Evolutionary conservation across 2,888 invertebrate species (phyloP).

Genomic region (Kryphioiulus occultus): DNA sequence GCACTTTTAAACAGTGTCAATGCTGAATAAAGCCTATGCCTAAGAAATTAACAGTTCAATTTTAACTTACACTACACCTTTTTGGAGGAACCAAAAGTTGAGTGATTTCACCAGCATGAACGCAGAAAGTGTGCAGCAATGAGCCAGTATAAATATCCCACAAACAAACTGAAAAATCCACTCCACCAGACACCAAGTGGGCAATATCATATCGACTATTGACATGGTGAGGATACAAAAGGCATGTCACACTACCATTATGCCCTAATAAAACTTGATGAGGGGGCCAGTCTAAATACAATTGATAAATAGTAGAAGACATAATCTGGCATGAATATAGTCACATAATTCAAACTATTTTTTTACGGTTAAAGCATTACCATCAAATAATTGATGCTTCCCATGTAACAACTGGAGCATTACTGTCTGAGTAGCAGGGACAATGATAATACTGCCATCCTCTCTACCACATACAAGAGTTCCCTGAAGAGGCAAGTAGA

Average conservation of each 20-base stretch:
- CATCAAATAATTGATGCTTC: slow-evolving; percentile 78
- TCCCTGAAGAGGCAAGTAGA: slow-evolving; percentile 92
- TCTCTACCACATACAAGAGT: slow-evolving; percentile 92
- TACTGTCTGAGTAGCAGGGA: slow-evolving; percentile 94
- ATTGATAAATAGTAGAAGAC: slow-evolving; percentile 41
- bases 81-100: slow-evolving; percentile 94
- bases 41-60: background rate
- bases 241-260: slow-evolving; percentile 90
- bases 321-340: background rate
- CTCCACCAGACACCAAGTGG: slow-evolving; percentile 93
- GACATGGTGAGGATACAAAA: slow-evolving; percentile 93
- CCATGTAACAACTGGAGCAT: slow-evolving; percentile 90
- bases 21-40: background rate
- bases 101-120: slow-evolving; percentile 96
- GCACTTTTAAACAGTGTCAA: background rate
- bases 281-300: slow-evolving; percentile 79
- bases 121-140: slow-evolving; percentile 91
- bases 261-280: slow-evolving; percentile 89
- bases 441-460: slow-evolving; percentile 94
- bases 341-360: background rate
- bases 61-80: slow-evolving; percentile 68
- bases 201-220: slow-evolving; percentile 82
- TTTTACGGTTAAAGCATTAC: slow-evolving; percentile 63
- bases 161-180: slow-evolving; percentile 95
- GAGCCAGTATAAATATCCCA: slow-evolving; percentile 94